These are phyloP conservation scores for Lacanobia oleracea DNA, from an alignment of 2,888 invertebrate genomes.

Conservation along the genomic window DNA sequence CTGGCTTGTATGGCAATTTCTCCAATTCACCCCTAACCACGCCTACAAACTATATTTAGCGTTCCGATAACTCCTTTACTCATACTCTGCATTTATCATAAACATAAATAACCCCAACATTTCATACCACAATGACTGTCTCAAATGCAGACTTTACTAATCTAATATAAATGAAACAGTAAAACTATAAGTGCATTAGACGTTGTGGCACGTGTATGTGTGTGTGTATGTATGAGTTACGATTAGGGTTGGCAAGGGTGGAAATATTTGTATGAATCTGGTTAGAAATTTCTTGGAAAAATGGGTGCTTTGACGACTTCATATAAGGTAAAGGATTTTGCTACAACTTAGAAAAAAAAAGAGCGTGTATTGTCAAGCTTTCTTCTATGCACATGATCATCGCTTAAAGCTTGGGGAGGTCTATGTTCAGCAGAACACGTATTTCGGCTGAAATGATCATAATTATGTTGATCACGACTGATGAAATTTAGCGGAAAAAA, in stretches of 20 bases:
- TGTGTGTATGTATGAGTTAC: constrained; percentile 6
- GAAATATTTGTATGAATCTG: neutral
- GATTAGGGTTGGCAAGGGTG: constrained; percentile 33
- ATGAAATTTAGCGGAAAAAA: no score
- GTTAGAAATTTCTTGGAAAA: neutral
- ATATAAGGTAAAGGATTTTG: no score
- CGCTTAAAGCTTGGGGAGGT: no score
- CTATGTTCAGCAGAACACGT: no score
- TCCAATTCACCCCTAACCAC: neutral
- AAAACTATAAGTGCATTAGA: constrained; percentile 60
- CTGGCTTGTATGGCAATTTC: no score
- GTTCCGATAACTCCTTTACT: neutral
- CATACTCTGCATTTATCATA: constrained; percentile 13
- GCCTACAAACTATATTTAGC: constrained; percentile 1
- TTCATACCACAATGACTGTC: constrained; percentile 44
- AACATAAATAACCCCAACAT: constrained; percentile 16
- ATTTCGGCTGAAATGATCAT: no score
- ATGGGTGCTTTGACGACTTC: no score
- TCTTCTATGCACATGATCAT: no score
- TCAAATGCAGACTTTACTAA: constrained; percentile 48
- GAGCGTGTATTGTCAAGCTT: no score
- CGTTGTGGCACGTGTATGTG: constrained; percentile 7
- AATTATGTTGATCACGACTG: no score
- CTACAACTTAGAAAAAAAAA: no score
- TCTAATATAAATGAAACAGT: constrained; percentile 61